phyloP scores from a whole-genome alignment of 2,888 invertebrate genomes.

The Listrodromus nycthemerus region DNA sequence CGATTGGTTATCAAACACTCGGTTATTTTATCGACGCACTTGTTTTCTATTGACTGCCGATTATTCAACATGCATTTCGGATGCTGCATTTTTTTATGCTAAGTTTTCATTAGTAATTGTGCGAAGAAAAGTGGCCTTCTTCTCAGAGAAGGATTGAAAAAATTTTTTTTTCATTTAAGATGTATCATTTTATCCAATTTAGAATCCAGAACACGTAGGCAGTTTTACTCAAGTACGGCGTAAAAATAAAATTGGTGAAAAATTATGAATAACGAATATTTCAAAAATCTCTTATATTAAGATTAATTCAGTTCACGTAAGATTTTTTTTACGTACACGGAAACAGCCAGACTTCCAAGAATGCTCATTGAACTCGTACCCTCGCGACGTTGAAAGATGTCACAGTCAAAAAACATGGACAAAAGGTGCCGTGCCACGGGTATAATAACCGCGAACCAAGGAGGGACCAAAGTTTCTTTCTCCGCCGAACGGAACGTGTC shows the following conservation, averaged over 20 bases:
- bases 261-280: conserved; percentile 13
- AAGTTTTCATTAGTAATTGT: too few relatives aligned
- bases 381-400: conserved; percentile 59
- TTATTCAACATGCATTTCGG: too few relatives aligned
- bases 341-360: conserved; percentile 60
- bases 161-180: too few relatives aligned
- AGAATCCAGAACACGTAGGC: not conserved
- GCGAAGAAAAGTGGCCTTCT: too few relatives aligned
- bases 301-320: conserved; percentile 52
- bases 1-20: too few relatives aligned
- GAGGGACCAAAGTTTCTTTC: conserved; percentile 48
- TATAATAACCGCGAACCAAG: conserved; percentile 23
- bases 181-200: not conserved
- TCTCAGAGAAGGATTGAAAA: too few relatives aligned
- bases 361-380: conserved; percentile 64
- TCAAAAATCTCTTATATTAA: conserved; percentile 6
- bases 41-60: too few relatives aligned
- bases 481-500: conserved; percentile 50
- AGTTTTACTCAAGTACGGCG: not conserved
- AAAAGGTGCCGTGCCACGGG: conserved; percentile 49
- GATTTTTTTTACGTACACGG: conserved; percentile 41
- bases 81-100: too few relatives aligned
- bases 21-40: too few relatives aligned
- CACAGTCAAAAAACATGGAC: conserved; percentile 51
- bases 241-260: not conserved